phyloP scores from a whole-genome alignment of 2,113 vertebrate genomes.

The Pyxicephalus adspersus region DNA sequence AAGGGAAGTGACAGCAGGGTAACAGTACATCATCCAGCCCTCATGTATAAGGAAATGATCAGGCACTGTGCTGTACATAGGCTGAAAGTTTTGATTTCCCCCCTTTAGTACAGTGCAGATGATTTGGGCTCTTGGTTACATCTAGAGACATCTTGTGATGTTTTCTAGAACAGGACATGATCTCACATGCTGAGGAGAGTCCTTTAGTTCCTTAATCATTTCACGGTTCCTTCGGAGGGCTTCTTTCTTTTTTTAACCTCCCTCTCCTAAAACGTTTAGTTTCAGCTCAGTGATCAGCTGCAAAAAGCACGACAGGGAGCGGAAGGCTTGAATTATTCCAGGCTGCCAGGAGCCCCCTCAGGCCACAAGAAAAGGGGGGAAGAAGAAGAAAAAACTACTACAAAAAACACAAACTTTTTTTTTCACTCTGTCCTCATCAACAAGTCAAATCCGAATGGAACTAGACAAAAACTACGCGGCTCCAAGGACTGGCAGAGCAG shows the following conservation, averaged over 20 bases:
- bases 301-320: slow-evolving; percentile 91
- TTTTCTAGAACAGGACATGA: slow-evolving; percentile 86
- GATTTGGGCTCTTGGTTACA: slow-evolving; percentile 71
- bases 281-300: slow-evolving; percentile 98
- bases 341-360: slow-evolving; percentile 81
- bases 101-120: not conserved
- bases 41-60: not conserved
- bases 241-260: slow-evolving; percentile 81
- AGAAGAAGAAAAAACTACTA: slow-evolving; percentile 18
- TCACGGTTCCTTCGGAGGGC: slow-evolving; percentile 94
- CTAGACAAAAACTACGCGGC: slow-evolving; percentile 83
- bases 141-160: slow-evolving; percentile 81
- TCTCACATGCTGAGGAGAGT: slow-evolving; percentile 89
- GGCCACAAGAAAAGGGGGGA: slow-evolving; percentile 62
- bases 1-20: too few species aligned
- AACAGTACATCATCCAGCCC: too few species aligned
- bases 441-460: slow-evolving; percentile 80
- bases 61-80: not conserved
- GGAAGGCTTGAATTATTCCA: slow-evolving; percentile 98
- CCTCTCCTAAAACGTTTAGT: slow-evolving; percentile 99
- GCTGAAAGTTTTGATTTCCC: not conserved
- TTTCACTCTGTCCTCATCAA: slow-evolving; percentile 66
- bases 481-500: slow-evolving; percentile 87
- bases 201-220: slow-evolving; percentile 98
- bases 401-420: slow-evolving; percentile 69